Percentiles rank a stretch among this genome's conserved stretches.
phyloP scores from a whole-genome alignment of 2,888 invertebrate genomes.

The Lasius fuliginosus region DNA sequence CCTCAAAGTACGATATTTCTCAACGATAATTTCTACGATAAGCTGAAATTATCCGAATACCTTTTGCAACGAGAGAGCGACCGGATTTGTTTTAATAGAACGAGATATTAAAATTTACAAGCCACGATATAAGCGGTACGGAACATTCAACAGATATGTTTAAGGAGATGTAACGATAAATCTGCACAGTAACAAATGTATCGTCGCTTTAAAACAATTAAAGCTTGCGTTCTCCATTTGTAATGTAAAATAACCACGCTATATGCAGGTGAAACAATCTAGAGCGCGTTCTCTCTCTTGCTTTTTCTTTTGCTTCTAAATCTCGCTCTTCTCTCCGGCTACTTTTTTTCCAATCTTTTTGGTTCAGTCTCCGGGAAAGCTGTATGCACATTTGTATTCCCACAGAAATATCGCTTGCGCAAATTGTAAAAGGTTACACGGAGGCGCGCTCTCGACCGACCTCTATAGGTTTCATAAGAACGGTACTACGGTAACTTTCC shows the following conservation, averaged over 20 bases:
- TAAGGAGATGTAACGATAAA: neutral
- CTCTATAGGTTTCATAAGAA: conserved; percentile 64
- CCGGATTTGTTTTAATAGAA: neutral
- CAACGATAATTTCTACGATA: conserved; percentile 1
- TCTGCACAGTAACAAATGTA: neutral
- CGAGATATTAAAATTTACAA: neutral
- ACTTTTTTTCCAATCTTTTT: conserved; percentile 55
- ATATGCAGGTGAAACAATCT: conserved; percentile 18
- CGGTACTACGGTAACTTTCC: conserved; percentile 55
- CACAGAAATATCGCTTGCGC: conserved; percentile 74
- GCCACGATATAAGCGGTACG: neutral
- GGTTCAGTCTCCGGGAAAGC: conserved; percentile 47
- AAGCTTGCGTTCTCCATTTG: conserved; percentile 20
- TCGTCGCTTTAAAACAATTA: neutral
- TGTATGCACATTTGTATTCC: conserved; percentile 63
- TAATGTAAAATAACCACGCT: conserved; percentile 8
- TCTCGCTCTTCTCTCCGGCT: conserved; percentile 33
- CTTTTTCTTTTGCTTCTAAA: conserved; percentile 8
- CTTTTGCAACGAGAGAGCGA: neutral
- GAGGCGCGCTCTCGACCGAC: conserved; percentile 57
- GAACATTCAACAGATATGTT: neutral
- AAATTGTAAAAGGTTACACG: conserved; percentile 72
- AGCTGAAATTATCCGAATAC: neutral
- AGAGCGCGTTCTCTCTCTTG: conserved; percentile 10
- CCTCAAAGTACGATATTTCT: neutral